A percentile compares a stretch with the other conserved stretches of the same genome.
These are phyloP conservation scores for Nomada hirtipes DNA, from an alignment of 2,888 invertebrate genomes.

Conservation along the genomic window DNA sequence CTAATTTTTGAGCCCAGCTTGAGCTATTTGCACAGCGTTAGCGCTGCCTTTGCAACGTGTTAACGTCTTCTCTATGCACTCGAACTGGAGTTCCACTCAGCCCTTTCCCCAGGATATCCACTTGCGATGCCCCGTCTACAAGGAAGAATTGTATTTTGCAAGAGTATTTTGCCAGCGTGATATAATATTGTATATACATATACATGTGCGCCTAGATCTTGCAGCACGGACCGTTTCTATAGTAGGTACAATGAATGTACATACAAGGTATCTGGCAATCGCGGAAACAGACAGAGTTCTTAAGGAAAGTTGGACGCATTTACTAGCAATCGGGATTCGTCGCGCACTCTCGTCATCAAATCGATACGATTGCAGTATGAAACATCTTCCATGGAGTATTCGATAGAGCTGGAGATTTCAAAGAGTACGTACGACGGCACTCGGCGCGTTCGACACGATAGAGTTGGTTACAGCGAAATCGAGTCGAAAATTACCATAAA, in stretches of 20 bases:
- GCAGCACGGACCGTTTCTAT: constrained; percentile 27
- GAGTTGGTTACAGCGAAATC: not conserved
- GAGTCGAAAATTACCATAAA: constrained; percentile 75
- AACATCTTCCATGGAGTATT: too few relatives aligned
- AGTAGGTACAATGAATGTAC: not conserved
- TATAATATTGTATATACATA: too few relatives aligned
- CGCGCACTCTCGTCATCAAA: not conserved
- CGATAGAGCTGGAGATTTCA: too few relatives aligned
- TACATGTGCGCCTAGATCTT: not conserved
- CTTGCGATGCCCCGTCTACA: constrained; percentile 56
- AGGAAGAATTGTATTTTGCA: constrained; percentile 55
- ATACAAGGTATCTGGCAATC: constrained; percentile 7
- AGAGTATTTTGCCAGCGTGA: constrained; percentile 49
- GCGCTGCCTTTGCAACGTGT: constrained; percentile 63
- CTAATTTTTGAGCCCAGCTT: constrained; percentile 73
- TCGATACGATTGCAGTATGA: not conserved
- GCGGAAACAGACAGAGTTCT: constrained; percentile 36
- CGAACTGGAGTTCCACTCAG: constrained; percentile 43
- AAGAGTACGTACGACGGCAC: too few relatives aligned
- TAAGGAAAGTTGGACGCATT: not conserved
- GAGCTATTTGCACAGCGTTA: constrained; percentile 73
- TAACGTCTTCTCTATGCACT: constrained; percentile 66
- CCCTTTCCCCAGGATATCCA: constrained; percentile 61
- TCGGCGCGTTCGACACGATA: not conserved
- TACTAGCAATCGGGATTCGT: not conserved